Evolutionary conservation across 1,140 invertebrate species (phyloP).

Genomic region (Cotesia vestalis): DNA sequence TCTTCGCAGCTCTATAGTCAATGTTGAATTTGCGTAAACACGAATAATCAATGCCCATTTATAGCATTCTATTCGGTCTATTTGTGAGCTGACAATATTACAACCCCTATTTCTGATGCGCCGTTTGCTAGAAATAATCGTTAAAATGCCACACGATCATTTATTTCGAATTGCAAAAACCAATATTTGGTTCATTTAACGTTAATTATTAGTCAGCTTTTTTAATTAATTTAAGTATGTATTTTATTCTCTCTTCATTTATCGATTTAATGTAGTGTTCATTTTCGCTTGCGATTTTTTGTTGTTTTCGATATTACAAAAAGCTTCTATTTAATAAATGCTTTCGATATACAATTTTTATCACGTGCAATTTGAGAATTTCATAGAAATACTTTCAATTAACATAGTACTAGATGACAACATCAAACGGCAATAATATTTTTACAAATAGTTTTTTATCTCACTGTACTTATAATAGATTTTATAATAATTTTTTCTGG

Average conservation of each 20-base stretch:
- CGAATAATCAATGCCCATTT: constrained; percentile 40
- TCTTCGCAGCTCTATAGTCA: constrained; percentile 29
- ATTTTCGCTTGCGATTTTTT: neutral
- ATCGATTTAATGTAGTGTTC: constrained; percentile 11
- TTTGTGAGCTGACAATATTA: constrained; percentile 27
- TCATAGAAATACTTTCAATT: too few species aligned
- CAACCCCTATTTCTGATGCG: constrained; percentile 8
- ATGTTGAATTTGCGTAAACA: constrained; percentile 29
- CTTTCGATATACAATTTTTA: too few species aligned
- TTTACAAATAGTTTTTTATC: too few species aligned
- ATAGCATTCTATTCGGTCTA: constrained; percentile 38
- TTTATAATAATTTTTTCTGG: too few species aligned
- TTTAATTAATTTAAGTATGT: constrained; percentile 31
- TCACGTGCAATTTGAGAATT: too few species aligned
- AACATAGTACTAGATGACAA: too few species aligned
- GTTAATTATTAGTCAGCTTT: constrained; percentile 28
- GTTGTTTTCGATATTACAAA: too few species aligned
- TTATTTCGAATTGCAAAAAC: constrained; percentile 29
- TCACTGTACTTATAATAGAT: too few species aligned
- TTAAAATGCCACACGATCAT: constrained; percentile 38
- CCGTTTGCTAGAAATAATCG: constrained; percentile 45
- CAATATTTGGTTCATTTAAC: constrained; percentile 36
- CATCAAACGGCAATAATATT: too few species aligned
- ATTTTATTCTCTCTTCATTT: constrained; percentile 21
- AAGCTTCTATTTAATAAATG: too few species aligned